Base-by-base conservation (phyloP, 1,140 invertebrate species). In the Chlorops oryzae region DNA sequence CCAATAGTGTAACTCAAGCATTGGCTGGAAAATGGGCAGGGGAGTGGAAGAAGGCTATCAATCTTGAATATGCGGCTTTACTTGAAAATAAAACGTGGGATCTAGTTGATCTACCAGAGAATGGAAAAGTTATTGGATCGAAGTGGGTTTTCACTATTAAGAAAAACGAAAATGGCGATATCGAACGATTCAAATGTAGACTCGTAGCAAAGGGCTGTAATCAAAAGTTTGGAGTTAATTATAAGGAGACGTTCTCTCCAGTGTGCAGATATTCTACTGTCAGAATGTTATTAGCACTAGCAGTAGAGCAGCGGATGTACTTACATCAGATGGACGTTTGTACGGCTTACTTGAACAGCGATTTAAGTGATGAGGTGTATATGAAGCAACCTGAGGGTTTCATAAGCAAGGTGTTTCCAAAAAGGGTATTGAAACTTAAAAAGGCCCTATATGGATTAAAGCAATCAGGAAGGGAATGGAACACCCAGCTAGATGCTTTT, bases 181-280 rank as follows among this genome's bases (percentile, higher is more conserved):
- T 53, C 22, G 38, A 27, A 7, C 27, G 37, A 42, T 67, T 58
- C 47, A 77, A 75, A 57, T 65, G 73, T 18, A 48, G 67, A 21
- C 54, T 73, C 38, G 69, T 75, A 23, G 65, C 57, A 17, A 65
- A 60, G 52, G 67, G 65, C 34, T 72, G 47, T 51, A 40, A 20
- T n/a, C 62, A 64, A 45, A 47, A 40, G 35, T 15, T 49, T 24
- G 67, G 63, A 25, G 53, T 72, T 46, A 61, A 71, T 47, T 72
- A 66, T 58, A 23, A 57, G 12, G 67, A 74, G 50, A 68, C 63
- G 4, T 70, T 58, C 63, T 52, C 63, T 13, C 67, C 70, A 35
- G 65, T 72, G 1, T 54, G 59, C 6, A 50, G 64, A 6, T 55
- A 57, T 51, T 52, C 54, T 22, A 52, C 68, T 13, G 49, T 74